Evolutionary conservation across 2,888 invertebrate species (phyloP).

Genomic region (Mongoloraphidia duomilia): DNA sequence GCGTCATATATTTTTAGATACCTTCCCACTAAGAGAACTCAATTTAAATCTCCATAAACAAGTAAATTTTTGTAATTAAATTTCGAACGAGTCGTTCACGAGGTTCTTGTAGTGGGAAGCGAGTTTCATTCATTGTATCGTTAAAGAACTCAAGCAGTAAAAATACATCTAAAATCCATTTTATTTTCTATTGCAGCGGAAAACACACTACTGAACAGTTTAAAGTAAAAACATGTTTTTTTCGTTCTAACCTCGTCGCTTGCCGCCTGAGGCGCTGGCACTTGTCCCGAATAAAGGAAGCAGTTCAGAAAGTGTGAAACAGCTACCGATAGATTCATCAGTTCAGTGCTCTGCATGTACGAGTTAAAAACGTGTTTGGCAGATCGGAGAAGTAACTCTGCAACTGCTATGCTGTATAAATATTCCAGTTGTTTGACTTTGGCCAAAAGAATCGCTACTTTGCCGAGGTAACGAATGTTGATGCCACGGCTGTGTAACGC

Average conservation of each 20-base stretch:
- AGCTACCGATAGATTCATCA: constrained; percentile 80
- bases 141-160: too few species aligned
- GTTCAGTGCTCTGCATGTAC: constrained; percentile 82
- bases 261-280: constrained; percentile 50
- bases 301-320: constrained; percentile 96
- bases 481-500: constrained; percentile 91
- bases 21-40: too few species aligned
- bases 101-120: too few species aligned
- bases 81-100: too few species aligned
- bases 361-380: constrained; percentile 88
- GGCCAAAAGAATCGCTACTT: constrained; percentile 65
- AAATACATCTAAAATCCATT: too few species aligned
- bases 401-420: constrained; percentile 75
- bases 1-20: too few species aligned
- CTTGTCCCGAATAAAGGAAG: constrained; percentile 64
- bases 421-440: constrained; percentile 73
- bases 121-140: too few species aligned
- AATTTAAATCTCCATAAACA: too few species aligned
- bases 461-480: constrained; percentile 92
- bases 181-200: too few species aligned
- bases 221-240: not conserved
- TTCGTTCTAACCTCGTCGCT: constrained; percentile 44
- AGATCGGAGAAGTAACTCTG: constrained; percentile 78
- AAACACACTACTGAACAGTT: too few species aligned
- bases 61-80: too few species aligned